Base-by-base conservation (phyloP, 2,797 vertebrate genomes). In the Chrosomus eos region DNA sequence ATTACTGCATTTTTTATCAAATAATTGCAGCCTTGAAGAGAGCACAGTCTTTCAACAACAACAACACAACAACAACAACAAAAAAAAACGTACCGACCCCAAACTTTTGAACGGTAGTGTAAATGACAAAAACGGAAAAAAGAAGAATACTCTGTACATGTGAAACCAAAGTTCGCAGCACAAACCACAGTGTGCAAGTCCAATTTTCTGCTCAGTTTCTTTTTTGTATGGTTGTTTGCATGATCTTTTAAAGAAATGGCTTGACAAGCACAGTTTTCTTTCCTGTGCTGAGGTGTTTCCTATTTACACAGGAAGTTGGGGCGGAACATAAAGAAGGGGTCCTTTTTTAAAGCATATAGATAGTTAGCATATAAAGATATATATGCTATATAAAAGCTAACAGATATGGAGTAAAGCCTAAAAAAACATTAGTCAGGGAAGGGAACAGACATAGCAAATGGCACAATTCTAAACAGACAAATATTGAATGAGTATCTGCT, bases 221-320 rank as follows among this genome's bases (percentile, higher is more conserved):
- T 73, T 70, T 82, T 43, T 58, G 66, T 43, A 21, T 45, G 58
- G 71, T 23, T 83, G 71, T 83, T 62, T 4, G 43, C 62, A 64
- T 66, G 75, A 62, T 77, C 36, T 62, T 77, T 77, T 77, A 62
- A 77, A 60, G 75, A 77, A 64, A 77, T 40, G 5, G 53, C 38
- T 77, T 77, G 55, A 38, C 51, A 36, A 75, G 31, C 21, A 75
- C 33, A 38, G 51, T 77, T 60, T 77, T 77, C 74, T 77, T 60
- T 60, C 33, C 53, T 76, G 74, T 76, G 74, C 74, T 40, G 55
- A 77, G 16, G 55, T 62, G 62, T 62, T 77, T 77, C 55, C 75
- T 77, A 62, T 77, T 77, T 77, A 62, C 75, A 77, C 75, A 77
- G 75, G 75, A 77, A 77, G 75, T 62, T 77, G n/a, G 53, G 55